A percentile compares a stretch with the other conserved stretches of the same genome.
Conservation (phyloP, 1,140 invertebrate genomes). For the Brachionus koreanus region DNA sequence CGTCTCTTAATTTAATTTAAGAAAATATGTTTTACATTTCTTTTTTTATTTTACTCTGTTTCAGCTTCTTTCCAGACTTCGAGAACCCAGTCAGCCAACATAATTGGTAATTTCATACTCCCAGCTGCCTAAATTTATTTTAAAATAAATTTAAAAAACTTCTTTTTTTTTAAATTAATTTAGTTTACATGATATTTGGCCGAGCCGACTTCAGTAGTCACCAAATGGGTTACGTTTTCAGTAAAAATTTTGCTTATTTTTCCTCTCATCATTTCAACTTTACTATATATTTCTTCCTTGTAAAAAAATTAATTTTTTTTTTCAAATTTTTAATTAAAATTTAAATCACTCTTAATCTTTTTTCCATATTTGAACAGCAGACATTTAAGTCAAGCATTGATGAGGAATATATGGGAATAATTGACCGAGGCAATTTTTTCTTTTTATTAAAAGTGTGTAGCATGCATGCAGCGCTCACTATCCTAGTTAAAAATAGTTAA, state of each 20-base stretch:
- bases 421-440: constrained; percentile 33
- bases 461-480: constrained; percentile 34
- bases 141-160: neutral
- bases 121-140: constrained; percentile 65
- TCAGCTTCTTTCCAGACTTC: constrained; percentile 71
- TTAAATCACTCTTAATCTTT: constrained; percentile 24
- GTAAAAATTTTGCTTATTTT: constrained; percentile 69
- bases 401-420: constrained; percentile 29
- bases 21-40: neutral
- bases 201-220: constrained; percentile 65
- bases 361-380: constrained; percentile 42
- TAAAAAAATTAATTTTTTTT: neutral
- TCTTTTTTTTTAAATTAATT: neutral
- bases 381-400: constrained; percentile 38
- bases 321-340: neutral
- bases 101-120: constrained; percentile 68
- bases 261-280: constrained; percentile 78
- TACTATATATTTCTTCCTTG: constrained; percentile 66
- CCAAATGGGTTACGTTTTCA: constrained; percentile 72
- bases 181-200: constrained; percentile 55
- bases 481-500: neutral
- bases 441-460: constrained; percentile 18
- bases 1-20: constrained; percentile 47
- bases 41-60: constrained; percentile 56
- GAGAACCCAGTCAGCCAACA: constrained; percentile 73